Base-by-base conservation (phyloP, 53 echinoderm and acorn worm genomes). In the Echinometra lucunter region DNA sequence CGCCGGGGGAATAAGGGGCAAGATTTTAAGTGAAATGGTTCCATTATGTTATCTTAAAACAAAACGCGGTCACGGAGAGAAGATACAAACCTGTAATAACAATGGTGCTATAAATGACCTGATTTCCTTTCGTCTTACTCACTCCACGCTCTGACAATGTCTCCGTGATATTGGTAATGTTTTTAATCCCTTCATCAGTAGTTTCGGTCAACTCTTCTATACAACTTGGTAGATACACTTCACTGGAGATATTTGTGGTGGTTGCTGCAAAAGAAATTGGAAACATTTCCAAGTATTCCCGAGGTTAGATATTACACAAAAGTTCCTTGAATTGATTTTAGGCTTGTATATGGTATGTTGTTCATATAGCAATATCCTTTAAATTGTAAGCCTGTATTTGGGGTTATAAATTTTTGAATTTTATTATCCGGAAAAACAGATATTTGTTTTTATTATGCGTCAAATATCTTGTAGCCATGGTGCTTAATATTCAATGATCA, bases 41-140 rank as follows among this genome's bases (percentile, higher is more conserved):
- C 25, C 23, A 63, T 63, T 63, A 19, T 3, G 63, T 63, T 6
- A 6, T 23, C 25, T 21, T 25, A 27, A 25, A 63, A 60, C 21
- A 23, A 63, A 25, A 25, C 1, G 0, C 30, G 32, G 11, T 69
- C 32, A 69, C 0, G 10, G 30, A 69, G 32, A 21, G 4, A 23
- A 5, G 5, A 49, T 3, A 94, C 94, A 19, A 47, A 96, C 96
- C 96, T 95, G 34, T 91, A 6, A 96, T 91, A 15, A 89, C 53
- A 27, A 96, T 57, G 4, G 81, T 53, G 60, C 95, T 93, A 66
- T 53, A 80, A 37, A 96, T 88, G 18, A 83, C 94, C 58, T 96
- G 96, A 44, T 94, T 45, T 66, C 70, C 94, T 18, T 63, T 53
- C n/a, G 94, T 57, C 42, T 95, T 96, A 42, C 95, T 89, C 82